These are phyloP conservation scores for Gopherus flavomarginatus DNA, from an alignment of 2,113 vertebrate species.

Conservation along the genomic window DNA sequence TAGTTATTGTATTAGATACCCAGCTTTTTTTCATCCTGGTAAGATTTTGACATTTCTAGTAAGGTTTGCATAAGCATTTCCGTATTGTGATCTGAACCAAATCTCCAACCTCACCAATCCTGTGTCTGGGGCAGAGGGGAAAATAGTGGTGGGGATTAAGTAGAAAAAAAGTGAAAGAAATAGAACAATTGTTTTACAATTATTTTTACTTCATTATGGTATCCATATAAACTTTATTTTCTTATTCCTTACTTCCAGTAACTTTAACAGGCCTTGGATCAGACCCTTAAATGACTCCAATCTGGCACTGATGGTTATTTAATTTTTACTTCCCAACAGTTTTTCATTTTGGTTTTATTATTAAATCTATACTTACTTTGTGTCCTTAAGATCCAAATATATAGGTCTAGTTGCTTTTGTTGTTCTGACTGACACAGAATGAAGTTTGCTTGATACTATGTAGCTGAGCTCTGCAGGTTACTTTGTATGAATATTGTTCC, in stretches of 20 bases:
- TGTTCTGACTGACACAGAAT: slow-evolving; percentile 18
- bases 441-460: neutral
- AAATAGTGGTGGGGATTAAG: neutral
- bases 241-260: neutral
- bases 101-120: accelerated
- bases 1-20: neutral
- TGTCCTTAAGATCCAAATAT: neutral
- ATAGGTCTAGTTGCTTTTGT: neutral
- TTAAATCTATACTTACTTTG: slow-evolving; percentile 29
- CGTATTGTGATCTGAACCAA: accelerated
- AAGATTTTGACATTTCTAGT: neutral
- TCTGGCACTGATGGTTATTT: slow-evolving; percentile 14
- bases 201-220: neutral
- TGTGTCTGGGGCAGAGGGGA: accelerated
- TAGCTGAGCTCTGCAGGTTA: neutral
- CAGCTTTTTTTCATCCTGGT: neutral
- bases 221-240: neutral
- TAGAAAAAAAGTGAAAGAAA: neutral
- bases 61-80: neutral
- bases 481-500: slow-evolving; percentile 27
- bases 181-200: neutral
- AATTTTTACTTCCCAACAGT: neutral
- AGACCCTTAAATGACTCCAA: slow-evolving; percentile 18
- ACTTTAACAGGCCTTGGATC: neutral
- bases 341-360: slow-evolving; percentile 18